Conservation (phyloP, 2,113 vertebrate species). For the Canis aureus region DNA sequence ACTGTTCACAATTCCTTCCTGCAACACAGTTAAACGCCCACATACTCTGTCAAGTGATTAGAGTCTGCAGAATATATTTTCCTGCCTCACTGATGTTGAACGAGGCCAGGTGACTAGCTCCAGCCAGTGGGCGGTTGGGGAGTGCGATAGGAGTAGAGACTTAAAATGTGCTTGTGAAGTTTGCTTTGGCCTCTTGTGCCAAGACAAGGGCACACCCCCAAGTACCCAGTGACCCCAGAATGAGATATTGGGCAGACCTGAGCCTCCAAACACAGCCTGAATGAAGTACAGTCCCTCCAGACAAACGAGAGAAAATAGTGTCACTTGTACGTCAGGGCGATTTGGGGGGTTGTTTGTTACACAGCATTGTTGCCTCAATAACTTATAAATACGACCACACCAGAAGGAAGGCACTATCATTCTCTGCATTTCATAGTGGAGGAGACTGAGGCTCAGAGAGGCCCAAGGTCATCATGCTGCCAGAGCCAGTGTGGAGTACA, state of each 20-base stretch:
- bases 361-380: neutral
- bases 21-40: neutral
- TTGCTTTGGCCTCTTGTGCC: neutral
- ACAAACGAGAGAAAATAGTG: neutral
- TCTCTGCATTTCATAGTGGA: neutral
- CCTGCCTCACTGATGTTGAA: neutral
- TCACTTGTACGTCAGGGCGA: fast-evolving
- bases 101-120: neutral
- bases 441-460: neutral
- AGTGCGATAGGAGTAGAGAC: neutral
- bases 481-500: neutral
- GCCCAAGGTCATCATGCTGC: neutral
- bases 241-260: neutral
- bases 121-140: neutral
- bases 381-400: neutral
- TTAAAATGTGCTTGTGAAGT: too few species aligned
- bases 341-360: neutral
- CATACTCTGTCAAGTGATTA: neutral
- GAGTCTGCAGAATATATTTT: neutral
- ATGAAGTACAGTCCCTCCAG: neutral
- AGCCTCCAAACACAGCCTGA: neutral
- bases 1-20: neutral
- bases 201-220: neutral
- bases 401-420: neutral
- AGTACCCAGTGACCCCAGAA: neutral